Percentiles rank a stretch among this genome's conserved stretches.
phyloP scores from a whole-genome alignment of 2,888 invertebrate species.

The Vanessa cardui region DNA sequence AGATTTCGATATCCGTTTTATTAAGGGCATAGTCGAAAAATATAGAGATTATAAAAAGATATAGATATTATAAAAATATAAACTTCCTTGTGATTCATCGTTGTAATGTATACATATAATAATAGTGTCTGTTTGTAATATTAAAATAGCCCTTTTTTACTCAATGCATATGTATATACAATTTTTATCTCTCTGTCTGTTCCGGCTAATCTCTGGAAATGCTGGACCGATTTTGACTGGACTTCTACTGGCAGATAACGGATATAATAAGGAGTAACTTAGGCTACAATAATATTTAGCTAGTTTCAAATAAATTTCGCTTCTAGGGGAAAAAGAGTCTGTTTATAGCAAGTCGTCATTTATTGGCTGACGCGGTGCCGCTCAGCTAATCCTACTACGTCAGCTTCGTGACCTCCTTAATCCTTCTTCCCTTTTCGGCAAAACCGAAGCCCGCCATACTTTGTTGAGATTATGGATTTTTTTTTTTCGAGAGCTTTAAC shows the following conservation, averaged over 20 bases:
- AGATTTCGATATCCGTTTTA: background rate
- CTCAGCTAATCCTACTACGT: slow-evolving; percentile 73
- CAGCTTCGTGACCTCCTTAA: slow-evolving; percentile 76
- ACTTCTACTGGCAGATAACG: no score
- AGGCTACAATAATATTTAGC: no score
- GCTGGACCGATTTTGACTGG: no score
- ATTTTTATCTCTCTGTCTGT: no score
- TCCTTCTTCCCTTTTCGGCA: slow-evolving; percentile 69
- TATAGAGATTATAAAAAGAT: background rate
- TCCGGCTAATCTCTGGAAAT: no score
- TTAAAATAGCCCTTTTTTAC: no score
- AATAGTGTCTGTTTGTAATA: no score
- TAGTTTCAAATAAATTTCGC: slow-evolving; percentile 9
- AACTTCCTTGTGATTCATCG: background rate
- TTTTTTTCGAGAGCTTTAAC: slow-evolving; percentile 45
- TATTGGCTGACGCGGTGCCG: slow-evolving; percentile 68
- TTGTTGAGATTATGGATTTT: slow-evolving; percentile 63
- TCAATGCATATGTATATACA: no score
- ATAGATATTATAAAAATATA: background rate
- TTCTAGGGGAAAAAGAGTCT: slow-evolving; percentile 47
- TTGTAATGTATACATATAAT: no score
- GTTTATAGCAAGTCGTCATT: slow-evolving; percentile 58
- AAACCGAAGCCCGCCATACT: slow-evolving; percentile 57
- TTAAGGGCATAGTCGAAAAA: no score
- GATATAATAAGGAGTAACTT: no score